Conservation (phyloP, 2,113 vertebrate genomes). For the Rhabdornis inornatus region DNA sequence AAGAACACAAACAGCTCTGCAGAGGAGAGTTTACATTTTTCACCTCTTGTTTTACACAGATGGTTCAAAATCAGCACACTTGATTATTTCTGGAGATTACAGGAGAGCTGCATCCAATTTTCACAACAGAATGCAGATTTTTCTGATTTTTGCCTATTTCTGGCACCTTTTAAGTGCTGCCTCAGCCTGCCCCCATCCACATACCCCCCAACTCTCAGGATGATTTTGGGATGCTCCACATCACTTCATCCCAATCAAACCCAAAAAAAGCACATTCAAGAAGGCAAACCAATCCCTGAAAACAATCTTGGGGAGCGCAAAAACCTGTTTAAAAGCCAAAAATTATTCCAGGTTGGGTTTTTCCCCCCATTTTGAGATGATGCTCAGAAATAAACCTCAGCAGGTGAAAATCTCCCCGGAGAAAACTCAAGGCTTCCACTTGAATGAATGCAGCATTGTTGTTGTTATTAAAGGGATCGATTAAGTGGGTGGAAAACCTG, state of each 20-base stretch:
- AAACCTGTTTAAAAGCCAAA: neutral
- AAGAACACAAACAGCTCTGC: neutral
- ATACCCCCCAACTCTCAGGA: neutral
- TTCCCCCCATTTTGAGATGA: fast-evolving
- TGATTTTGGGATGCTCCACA: neutral
- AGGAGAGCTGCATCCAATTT: neutral
- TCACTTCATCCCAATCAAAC: neutral
- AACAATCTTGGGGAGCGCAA: fast-evolving
- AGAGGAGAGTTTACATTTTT: neutral
- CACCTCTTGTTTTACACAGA: neutral
- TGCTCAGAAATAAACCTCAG: neutral
- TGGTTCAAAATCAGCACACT: neutral
- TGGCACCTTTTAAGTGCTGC: neutral
- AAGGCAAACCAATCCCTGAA: neutral
- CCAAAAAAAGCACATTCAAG: neutral
- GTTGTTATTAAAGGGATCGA: neutral
- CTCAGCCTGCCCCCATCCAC: neutral
- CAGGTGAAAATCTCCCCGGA: neutral
- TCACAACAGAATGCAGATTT: neutral
- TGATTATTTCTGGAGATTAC: neutral
- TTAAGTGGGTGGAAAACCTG: neutral
- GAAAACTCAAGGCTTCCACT: neutral
- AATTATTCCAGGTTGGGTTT: neutral
- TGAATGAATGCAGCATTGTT: neutral
- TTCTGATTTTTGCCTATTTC: neutral